Base-by-base conservation (phyloP, 1,140 invertebrate genomes). In the Elymnias hypermnestra region DNA sequence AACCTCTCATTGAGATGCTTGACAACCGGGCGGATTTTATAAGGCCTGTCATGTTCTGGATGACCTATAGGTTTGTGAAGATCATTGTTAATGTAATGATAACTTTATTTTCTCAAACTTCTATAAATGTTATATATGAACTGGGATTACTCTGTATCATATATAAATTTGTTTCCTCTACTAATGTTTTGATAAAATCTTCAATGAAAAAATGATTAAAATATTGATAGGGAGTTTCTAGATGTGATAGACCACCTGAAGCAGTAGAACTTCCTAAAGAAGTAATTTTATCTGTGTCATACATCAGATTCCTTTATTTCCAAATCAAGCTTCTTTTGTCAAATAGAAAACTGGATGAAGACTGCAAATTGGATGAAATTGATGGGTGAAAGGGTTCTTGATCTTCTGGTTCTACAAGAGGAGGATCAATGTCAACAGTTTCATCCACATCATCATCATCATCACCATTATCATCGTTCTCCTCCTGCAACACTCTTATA, bases 1-100 rank as follows among this genome's bases (percentile, higher is more conserved):
- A 77, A 77, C 28, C 57, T 67, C 35, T 63, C 52, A 60, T 71
- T 72, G 39, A 83, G 54, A 38, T 63, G 53, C 53, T 74, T 52
- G 33, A 78, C 65, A 49, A 74, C 48, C 44, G 71, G 71, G 49
- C 63, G 53, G 45, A 82, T 69, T 62, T 75, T 75, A 61, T 58
- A 59, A 26, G 78, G 47, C 43, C 65, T 60, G 53, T 77, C 72
- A 57, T 68, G 63, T 44, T 65, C 67, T 57, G 62, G 53, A 57
- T 65, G 59, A 46, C 54, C 56, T 57, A 57, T 54, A 54, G 55
- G 55, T 62, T 54, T 61, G 47, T 65, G 56, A 49, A 50, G 40
- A 17, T 58, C 58, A 54, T 57, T 62, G 35, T 65, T 58, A 9
- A 56, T 67, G 54, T 68, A 61, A 63, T 74, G 62, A 52, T 41